Evolutionary conservation across 2,888 invertebrate species (phyloP).

Genomic region (Idaea straminata): DNA sequence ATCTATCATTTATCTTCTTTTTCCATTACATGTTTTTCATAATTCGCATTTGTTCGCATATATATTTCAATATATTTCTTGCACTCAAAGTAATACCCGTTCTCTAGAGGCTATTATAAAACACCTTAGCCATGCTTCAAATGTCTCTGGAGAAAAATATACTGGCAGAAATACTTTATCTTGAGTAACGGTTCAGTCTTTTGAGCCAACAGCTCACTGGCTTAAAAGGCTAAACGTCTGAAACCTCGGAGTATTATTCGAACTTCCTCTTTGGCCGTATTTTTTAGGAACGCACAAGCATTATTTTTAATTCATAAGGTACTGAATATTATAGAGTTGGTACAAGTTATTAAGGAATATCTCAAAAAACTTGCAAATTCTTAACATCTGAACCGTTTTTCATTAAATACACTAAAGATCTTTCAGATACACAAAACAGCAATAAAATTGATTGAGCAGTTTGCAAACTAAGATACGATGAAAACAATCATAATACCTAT

Average conservation of each 20-base stretch:
- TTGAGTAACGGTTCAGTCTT: conserved; percentile 13
- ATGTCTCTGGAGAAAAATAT: conserved; percentile 25
- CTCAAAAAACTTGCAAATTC: no score
- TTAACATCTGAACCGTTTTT: no score
- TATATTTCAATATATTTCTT: not conserved
- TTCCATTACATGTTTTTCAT: not conserved
- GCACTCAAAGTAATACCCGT: not conserved
- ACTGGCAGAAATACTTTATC: conserved; percentile 22
- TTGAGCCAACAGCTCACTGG: conserved; percentile 1
- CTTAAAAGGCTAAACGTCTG: not conserved
- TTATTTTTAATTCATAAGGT: not conserved
- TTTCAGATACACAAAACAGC: no score
- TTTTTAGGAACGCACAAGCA: not conserved
- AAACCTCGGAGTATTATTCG: not conserved
- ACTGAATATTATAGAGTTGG: not conserved
- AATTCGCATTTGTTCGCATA: not conserved
- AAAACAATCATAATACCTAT: no score
- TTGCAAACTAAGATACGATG: no score
- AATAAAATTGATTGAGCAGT: no score
- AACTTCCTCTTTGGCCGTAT: not conserved
- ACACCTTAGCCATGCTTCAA: conserved; percentile 1
- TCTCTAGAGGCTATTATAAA: not conserved
- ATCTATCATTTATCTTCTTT: not conserved
- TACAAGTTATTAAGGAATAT: not conserved
- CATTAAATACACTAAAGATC: no score